Evolutionary conservation across 1,140 invertebrate genomes (phyloP).

Genomic region (Zaprionus capensis): DNA sequence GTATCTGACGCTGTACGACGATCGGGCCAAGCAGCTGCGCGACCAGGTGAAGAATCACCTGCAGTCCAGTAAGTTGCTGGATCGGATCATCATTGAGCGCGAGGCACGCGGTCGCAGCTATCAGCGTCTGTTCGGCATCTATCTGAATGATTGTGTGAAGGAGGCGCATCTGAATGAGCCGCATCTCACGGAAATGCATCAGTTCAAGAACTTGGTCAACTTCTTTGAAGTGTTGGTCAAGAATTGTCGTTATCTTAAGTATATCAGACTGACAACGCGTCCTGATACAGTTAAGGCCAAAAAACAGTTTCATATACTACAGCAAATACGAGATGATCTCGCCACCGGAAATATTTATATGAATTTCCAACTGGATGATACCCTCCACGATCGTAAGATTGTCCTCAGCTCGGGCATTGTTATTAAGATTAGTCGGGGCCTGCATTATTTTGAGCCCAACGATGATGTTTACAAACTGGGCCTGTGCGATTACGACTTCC

Average conservation of each 20-base stretch:
- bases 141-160: conserved; percentile 63
- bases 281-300: conserved; percentile 49
- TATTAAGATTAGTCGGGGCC: conserved; percentile 61
- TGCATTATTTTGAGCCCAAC: conserved; percentile 65
- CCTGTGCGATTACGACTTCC: conserved; percentile 70
- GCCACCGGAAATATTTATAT: conserved; percentile 67
- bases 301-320: conserved; percentile 55
- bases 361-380: conserved; percentile 69
- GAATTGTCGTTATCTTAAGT: conserved; percentile 73
- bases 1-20: conserved; percentile 63
- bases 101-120: conserved; percentile 67
- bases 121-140: conserved; percentile 67
- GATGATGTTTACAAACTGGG: conserved; percentile 50
- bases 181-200: conserved; percentile 55
- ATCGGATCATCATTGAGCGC: conserved; percentile 60
- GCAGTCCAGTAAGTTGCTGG: conserved; percentile 60
- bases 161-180: conserved; percentile 75
- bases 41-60: conserved; percentile 71
- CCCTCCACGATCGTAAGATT: conserved; percentile 68
- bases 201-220: conserved; percentile 65
- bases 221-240: conserved; percentile 72
- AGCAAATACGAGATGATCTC: conserved; percentile 62
- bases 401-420: conserved; percentile 71
- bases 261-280: conserved; percentile 64
- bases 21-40: conserved; percentile 55